Percentiles rank a stretch among this genome's conserved stretches.
Conservation (phyloP, 2,797 vertebrate species). For the Dryobates pubescens region DNA sequence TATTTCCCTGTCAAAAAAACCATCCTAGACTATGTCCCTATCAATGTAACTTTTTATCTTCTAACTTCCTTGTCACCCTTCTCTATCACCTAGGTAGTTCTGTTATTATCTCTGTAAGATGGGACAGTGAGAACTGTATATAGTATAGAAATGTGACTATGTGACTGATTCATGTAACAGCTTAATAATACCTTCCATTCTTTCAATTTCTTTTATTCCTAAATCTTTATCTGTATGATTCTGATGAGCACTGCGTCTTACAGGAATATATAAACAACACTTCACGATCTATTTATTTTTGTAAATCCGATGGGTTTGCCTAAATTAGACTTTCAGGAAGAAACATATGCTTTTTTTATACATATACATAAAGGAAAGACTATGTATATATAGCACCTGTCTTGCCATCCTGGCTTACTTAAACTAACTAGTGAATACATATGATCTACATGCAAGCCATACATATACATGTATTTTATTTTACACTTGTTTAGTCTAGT, state of each 20-base stretch:
- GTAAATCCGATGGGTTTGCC: not conserved
- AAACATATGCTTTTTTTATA: not conserved
- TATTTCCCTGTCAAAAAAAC: not conserved
- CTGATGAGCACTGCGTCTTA: not conserved
- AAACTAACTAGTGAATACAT: not conserved
- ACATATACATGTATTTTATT: not conserved
- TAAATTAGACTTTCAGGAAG: not conserved
- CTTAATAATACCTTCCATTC: slow-evolving; percentile 11
- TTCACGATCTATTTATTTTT: not conserved
- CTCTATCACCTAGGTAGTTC: not conserved
- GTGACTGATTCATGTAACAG: not conserved
- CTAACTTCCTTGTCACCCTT: not conserved
- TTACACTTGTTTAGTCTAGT: not conserved
- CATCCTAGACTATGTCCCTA: not conserved
- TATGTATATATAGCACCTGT: not conserved
- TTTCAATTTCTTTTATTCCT: not conserved
- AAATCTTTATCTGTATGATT: not conserved
- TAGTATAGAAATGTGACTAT: not conserved
- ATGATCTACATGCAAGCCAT: not conserved
- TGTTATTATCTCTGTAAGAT: not conserved
- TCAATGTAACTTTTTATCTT: not conserved
- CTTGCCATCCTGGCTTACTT: not conserved
- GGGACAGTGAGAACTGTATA: not conserved
- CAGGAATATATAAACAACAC: not conserved
- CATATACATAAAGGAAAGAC: not conserved